phyloP scores from a whole-genome alignment of 2,113 vertebrate species.

The Ammodytes marinus region DNA sequence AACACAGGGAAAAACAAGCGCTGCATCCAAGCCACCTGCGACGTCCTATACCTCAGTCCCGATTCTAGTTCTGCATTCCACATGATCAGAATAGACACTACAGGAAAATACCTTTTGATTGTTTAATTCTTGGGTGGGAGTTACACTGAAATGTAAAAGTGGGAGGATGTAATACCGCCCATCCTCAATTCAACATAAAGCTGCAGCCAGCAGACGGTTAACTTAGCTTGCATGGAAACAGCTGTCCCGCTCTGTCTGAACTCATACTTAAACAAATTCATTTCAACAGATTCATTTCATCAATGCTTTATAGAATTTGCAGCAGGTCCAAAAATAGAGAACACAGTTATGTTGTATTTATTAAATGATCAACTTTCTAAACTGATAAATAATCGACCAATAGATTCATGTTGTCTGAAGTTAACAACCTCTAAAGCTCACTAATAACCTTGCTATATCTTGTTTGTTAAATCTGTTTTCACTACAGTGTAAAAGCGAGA shows the following conservation, averaged over 20 bases:
- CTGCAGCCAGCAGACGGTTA: not conserved
- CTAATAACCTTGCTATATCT: not conserved
- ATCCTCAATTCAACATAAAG: not conserved
- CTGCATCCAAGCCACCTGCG: constrained; percentile 30
- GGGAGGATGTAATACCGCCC: not conserved
- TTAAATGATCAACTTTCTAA: no score
- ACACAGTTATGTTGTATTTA: no score
- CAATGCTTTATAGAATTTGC: no score
- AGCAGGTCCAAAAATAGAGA: no score
- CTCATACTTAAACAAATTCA: no score
- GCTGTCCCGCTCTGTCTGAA: not conserved
- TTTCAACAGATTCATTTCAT: no score
- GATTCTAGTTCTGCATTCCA: not conserved
- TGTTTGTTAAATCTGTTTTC: not conserved
- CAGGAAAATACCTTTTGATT: not conserved
- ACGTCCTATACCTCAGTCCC: not conserved
- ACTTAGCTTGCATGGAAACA: not conserved
- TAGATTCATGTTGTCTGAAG: not conserved
- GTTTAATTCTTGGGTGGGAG: not conserved
- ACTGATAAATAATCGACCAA: not conserved
- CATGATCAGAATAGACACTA: not conserved
- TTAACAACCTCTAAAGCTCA: not conserved
- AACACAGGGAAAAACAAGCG: constrained; percentile 13
- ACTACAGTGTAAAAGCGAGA: no score
- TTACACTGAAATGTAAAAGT: not conserved